Evolutionary conservation across 2,113 vertebrate species (phyloP), one percentile per base, ranked within the genome.

Genomic region (Felis chaus): DNA sequence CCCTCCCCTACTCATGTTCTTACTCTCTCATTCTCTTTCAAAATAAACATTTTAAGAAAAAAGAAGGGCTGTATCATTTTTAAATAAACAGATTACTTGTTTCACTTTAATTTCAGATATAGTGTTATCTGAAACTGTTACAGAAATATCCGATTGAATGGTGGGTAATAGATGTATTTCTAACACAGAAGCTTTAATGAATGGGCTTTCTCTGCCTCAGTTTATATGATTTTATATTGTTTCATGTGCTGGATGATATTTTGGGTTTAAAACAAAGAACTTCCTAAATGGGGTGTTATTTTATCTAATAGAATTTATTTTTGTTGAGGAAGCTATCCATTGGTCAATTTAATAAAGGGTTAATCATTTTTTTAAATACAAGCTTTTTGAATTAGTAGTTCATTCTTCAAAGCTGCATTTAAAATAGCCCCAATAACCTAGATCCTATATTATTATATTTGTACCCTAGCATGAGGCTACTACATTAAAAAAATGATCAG

Each of bases 221-320:
- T 66, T 95, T 57, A 50, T 82, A 5, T 27, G 14, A 92, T 55
- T 92, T 86, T 80, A 21, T 89, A 36, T 31, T 92, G 23, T 68
- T 96, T 81, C 61, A 87, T 29, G 61, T 90, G 16, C 69, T 69
- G 23, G 50, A 39, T 65, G 57, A 21, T 80, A 91, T 63, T 92
- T 83, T 76, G 69, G 33, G 3, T 90, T 95, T 92, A 93, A 92
- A 97, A 86, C 29, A n/a, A 85, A 81, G 48, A 96, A 65, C 7
- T 81, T 69, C 36, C 39, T 88, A 85, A 94, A 89, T 63, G 3
- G 19, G 33, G 4, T 84, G 5, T 55, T 63, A 66, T 55, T 96
- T 94, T 95, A 91, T 33, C 45, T 85, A 88, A 71, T 45, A 82
- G 9, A 13, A 69, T 83, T 93, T 73, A 21, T 91, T 83, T 94